Base-by-base conservation (phyloP, 2,888 invertebrate species). In the Dioctria linearis region DNA sequence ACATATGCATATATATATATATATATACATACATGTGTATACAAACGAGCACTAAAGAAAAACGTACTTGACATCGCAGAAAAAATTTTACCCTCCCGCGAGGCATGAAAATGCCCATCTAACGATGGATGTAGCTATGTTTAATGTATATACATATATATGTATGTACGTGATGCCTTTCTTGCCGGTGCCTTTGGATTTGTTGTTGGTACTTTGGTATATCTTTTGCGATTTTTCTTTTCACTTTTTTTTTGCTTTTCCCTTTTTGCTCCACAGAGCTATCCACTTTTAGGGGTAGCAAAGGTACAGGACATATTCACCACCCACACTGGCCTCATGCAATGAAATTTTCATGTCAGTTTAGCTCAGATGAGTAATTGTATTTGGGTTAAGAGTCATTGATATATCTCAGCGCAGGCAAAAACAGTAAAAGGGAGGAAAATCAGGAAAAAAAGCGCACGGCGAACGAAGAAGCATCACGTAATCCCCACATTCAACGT, bases 351-450 rank as follows among this genome's bases (percentile, higher is more conserved):
- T 82, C 81, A 82, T 81, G 82, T 80, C 82, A 82, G 81, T 81
- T 81, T 82, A 71, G 80, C 80, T 80, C 83, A 83, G 83, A 84
- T 84, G 84, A 84, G 84, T 84, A 84, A 84, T 84, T 84, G 83
- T 84, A 84, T 84, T 84, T 84, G 84, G 84, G 84, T 84, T 84
- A 84, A 84, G 84, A 84, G 84, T 84, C 84, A 84, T 84, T 84
- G 84, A 84, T 84, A 84, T 83, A 83, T 83, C 80, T 83, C 82
- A 80, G 79, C 82, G 81, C 82, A 82, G 80, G 83, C 82, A 80
- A 82, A 73, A 83, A 83, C 83, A 83, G 83, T 81, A 76, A 76
- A 76, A 49, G 76, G 76, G 76, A 76, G 76, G 76, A 76, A 76
- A 61, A 51, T 13, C 25, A 63, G 49, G 63, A 76, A 76, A 76